Evolutionary conservation across 2,113 vertebrate species (phyloP).

Genomic region (Pangasianodon hypophthalmus): DNA sequence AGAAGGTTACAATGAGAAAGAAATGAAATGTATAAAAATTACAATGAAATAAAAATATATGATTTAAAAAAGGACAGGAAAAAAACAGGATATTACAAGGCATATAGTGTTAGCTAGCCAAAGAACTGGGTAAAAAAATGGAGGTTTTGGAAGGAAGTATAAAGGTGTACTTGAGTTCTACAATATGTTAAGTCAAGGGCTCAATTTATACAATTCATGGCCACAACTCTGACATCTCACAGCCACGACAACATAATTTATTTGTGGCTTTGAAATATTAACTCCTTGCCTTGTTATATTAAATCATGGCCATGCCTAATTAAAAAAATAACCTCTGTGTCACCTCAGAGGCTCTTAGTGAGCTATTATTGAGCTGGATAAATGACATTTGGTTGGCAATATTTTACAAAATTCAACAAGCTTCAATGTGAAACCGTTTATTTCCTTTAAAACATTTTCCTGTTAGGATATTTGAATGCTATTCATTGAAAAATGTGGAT

Average conservation of each 20-base stretch:
- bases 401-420: neutral
- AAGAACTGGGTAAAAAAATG: neutral
- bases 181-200: neutral
- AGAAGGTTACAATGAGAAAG: neutral
- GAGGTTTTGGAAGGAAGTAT: neutral
- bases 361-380: neutral
- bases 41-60: too few relatives aligned
- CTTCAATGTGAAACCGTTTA: neutral
- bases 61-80: neutral
- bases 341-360: neutral
- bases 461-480: neutral
- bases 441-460: neutral
- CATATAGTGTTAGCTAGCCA: too few relatives aligned
- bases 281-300: neutral
- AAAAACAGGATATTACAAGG: neutral
- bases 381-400: neutral
- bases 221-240: neutral
- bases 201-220: neutral
- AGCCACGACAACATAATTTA: neutral
- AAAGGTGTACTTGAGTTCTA: neutral
- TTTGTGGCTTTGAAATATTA: neutral
- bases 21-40: too few relatives aligned
- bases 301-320: neutral
- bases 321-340: neutral
- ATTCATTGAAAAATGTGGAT: neutral